Conservation (phyloP, 2,797 vertebrate genomes). For the Falco concolor region DNA sequence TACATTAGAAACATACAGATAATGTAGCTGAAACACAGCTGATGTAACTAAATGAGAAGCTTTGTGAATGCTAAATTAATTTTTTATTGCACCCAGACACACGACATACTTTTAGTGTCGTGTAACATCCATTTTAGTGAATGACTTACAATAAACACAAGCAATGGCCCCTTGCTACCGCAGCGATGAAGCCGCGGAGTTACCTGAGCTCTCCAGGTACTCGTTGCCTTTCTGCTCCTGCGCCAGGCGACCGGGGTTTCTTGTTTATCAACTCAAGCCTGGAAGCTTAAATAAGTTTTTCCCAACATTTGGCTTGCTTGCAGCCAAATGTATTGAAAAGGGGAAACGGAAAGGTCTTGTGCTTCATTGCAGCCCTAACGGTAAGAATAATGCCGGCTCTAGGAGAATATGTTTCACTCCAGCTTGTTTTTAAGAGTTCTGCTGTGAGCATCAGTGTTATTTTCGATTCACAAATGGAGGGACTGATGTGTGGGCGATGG, state of each 20-base stretch:
- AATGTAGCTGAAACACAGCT: slow-evolving; percentile 42
- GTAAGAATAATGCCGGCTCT: neutral
- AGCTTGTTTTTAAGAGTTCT: neutral
- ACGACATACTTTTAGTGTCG: neutral
- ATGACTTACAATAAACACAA: neutral
- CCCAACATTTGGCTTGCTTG: neutral
- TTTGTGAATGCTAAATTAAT: slow-evolving; percentile 46
- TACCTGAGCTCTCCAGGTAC: neutral
- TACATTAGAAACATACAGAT: neutral
- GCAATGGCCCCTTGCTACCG: neutral
- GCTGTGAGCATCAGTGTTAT: no score
- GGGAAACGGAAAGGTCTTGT: neutral
- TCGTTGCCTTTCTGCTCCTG: neutral
- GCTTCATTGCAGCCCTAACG: neutral
- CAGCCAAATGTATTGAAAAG: neutral
- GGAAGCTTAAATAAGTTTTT: neutral
- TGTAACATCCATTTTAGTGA: neutral
- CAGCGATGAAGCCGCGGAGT: neutral
- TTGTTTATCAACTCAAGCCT: neutral
- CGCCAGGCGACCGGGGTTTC: neutral
- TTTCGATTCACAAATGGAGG: neutral
- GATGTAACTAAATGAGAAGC: slow-evolving; percentile 42
- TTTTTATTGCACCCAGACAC: slow-evolving; percentile 7
- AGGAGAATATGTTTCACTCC: accelerated
- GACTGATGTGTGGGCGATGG: no score